Evolutionary conservation across 1,140 invertebrate species (phyloP).

Genomic region (Monomorium pharaonis): DNA sequence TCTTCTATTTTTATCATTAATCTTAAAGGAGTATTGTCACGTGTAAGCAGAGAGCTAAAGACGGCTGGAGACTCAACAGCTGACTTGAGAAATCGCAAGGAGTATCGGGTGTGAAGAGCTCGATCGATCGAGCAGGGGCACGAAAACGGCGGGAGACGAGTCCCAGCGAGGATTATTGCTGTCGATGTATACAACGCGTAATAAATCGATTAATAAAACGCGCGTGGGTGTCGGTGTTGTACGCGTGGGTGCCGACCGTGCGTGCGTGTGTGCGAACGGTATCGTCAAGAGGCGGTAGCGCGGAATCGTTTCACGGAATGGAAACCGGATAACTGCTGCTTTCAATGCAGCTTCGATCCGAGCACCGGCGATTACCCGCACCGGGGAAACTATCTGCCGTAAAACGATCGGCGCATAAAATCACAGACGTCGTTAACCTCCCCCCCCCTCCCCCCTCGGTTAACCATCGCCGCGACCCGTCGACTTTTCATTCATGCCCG

Average conservation of each 20-base stretch:
- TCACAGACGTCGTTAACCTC: constrained; percentile 31
- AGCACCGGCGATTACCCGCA: constrained; percentile 9
- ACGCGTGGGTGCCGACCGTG: too few relatives aligned
- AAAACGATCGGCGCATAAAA: constrained; percentile 35
- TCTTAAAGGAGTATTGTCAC: constrained; percentile 25
- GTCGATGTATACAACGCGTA: not conserved
- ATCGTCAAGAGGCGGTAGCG: not conserved
- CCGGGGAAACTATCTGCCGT: constrained; percentile 26
- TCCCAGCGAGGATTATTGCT: not conserved
- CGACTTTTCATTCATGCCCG: constrained; percentile 54
- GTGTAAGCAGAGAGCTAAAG: not conserved
- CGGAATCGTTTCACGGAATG: constrained; percentile 52
- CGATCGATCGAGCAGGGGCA: constrained; percentile 22
- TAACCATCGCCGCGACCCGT: constrained; percentile 39
- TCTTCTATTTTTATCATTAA: constrained; percentile 32
- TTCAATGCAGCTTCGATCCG: constrained; percentile 29
- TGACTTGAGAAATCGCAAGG: not conserved
- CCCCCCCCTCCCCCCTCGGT: too few relatives aligned
- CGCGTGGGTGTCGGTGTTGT: constrained; percentile 4
- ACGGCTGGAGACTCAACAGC: not conserved
- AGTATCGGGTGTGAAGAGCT: constrained; percentile 1
- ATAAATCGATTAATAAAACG: constrained; percentile 34
- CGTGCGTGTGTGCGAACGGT: not conserved
- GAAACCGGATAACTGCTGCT: constrained; percentile 32
- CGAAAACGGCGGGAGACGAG: not conserved